Conservation (phyloP, 2,113 vertebrate species). For the Sarotherodon lohbergeri region DNA sequence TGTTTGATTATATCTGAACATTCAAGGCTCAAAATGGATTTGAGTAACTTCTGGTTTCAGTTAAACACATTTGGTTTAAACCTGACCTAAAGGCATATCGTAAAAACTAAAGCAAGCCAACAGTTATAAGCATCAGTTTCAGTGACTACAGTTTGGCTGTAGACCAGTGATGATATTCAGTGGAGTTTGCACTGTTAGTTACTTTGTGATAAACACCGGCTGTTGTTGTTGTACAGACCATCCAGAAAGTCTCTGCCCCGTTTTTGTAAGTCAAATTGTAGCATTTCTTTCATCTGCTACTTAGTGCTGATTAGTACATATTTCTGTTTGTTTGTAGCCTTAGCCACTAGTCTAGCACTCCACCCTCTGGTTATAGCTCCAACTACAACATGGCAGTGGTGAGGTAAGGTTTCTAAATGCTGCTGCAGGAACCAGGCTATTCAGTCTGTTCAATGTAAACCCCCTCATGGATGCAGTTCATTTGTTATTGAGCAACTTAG, state of each 20-base stretch:
- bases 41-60: background rate
- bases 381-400: background rate
- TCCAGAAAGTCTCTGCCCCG: background rate
- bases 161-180: background rate
- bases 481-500: background rate
- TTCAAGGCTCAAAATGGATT: background rate
- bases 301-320: background rate
- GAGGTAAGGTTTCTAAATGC: background rate
- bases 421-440: background rate
- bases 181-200: background rate
- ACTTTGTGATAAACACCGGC: background rate
- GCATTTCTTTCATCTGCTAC: background rate
- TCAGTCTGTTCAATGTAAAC: background rate
- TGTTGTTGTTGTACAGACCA: background rate
- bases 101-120: background rate
- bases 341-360: background rate
- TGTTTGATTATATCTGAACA: fast-evolving
- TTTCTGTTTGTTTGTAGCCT: background rate
- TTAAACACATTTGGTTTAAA: background rate
- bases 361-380: background rate
- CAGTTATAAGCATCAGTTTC: background rate
- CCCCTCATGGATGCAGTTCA: background rate
- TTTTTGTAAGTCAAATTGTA: background rate
- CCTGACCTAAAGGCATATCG: background rate
- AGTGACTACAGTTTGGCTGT: background rate